These are phyloP conservation scores for Himalopsyche anomala DNA, from an alignment of 2,888 invertebrate genomes.

Conservation along the genomic window DNA sequence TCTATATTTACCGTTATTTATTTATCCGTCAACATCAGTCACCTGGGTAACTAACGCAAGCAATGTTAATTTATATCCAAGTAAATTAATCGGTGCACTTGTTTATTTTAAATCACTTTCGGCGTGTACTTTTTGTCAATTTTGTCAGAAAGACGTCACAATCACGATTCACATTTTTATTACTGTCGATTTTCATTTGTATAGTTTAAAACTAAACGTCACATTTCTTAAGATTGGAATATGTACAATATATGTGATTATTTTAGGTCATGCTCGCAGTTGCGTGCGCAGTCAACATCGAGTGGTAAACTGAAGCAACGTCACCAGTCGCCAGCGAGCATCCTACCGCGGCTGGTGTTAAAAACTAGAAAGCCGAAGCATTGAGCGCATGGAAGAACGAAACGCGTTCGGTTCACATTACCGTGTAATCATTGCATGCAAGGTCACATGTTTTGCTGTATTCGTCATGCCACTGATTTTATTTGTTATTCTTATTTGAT, in stretches of 20 bases:
- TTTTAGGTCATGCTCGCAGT: conserved; percentile 49
- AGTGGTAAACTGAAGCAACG: conserved; percentile 3
- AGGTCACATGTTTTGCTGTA: background rate
- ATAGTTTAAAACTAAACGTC: background rate
- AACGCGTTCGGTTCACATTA: background rate
- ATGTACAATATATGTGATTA: background rate
- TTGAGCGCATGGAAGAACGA: conserved; percentile 6
- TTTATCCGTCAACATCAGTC: conserved; percentile 1
- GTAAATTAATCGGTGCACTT: background rate
- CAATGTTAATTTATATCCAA: background rate
- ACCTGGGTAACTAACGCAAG: conserved; percentile 25
- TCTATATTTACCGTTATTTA: background rate
- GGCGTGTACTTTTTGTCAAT: background rate
- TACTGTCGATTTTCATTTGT: background rate
- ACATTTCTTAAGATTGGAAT: background rate
- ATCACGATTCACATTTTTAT: background rate
- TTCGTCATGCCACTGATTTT: background rate
- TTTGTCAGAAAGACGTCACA: background rate
- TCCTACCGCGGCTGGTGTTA: conserved; percentile 21
- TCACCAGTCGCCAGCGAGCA: conserved; percentile 1
- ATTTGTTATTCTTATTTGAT: no score
- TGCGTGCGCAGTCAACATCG: conserved; percentile 56
- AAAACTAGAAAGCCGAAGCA: conserved; percentile 25
- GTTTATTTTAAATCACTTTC: background rate
- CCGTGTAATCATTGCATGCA: background rate